Conservation (phyloP, 2,888 invertebrate genomes). For the Tipula confusa region DNA sequence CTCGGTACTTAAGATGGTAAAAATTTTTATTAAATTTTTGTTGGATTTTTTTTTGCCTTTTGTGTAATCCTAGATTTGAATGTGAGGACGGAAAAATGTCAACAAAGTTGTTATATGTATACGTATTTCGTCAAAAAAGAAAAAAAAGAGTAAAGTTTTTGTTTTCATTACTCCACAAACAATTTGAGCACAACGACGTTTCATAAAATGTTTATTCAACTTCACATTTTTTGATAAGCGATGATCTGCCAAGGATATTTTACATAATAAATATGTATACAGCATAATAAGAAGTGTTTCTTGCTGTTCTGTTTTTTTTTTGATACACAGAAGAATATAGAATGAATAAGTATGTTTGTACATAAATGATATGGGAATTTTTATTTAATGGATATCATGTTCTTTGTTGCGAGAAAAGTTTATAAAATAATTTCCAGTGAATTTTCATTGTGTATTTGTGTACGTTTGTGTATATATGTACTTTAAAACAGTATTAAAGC, state of each 20-base stretch:
- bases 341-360: not conserved
- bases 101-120: not conserved
- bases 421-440: not conserved
- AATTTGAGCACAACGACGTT: not conserved
- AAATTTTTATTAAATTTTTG: not conserved
- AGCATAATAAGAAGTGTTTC: not conserved
- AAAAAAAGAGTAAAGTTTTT: not conserved
- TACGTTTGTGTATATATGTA: not conserved
- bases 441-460: not conserved
- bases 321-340: not conserved
- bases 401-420: not conserved
- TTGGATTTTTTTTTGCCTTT: not conserved
- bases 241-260: not conserved
- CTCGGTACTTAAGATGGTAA: not conserved
- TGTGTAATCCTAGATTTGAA: not conserved
- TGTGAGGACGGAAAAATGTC: not conserved
- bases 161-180: not conserved
- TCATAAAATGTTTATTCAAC: not conserved
- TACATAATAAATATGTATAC: not conserved
- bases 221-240: slow-evolving; percentile 14
- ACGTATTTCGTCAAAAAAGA: not conserved
- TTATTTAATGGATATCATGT: slow-evolving; percentile 20
- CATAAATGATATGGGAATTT: not conserved
- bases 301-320: too few species aligned
- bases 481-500: not conserved